Conservation (phyloP, 2,888 invertebrate genomes). For the Ophraella communa region DNA sequence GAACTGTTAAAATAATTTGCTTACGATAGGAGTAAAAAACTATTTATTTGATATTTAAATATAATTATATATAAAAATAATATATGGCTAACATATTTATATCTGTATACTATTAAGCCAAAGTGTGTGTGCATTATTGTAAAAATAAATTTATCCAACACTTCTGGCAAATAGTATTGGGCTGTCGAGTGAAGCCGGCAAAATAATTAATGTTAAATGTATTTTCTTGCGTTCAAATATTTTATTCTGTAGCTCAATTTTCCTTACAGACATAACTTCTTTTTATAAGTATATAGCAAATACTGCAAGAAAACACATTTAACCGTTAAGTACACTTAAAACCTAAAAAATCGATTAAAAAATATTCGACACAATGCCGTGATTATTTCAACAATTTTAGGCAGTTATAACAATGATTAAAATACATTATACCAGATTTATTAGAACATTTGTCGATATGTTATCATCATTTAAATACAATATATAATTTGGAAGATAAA, state of each 20-base stretch:
- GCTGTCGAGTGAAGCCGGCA: too few relatives aligned
- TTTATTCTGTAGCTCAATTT: neutral
- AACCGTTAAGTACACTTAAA: neutral
- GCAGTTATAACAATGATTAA: too few relatives aligned
- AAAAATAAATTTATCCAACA: neutral
- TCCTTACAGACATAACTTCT: neutral
- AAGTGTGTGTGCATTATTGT: neutral
- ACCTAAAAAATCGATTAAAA: neutral
- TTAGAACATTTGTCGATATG: neutral
- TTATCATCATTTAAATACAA: too few relatives aligned
- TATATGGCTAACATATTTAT: neutral
- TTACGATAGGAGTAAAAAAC: too few relatives aligned
- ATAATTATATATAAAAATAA: neutral
- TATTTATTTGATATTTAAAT: neutral
- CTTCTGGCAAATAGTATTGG: neutral
- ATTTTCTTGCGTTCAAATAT: neutral
- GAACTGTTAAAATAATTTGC: too few relatives aligned
- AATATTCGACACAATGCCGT: neutral
- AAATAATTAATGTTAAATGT: neutral
- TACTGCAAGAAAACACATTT: neutral
- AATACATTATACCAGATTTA: neutral
- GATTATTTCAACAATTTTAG: neutral
- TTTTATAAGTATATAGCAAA: neutral
- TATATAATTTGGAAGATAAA: too few relatives aligned
- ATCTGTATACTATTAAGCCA: neutral